Conservation (phyloP, 1,140 invertebrate genomes). For the Habropoda laboriosa region DNA sequence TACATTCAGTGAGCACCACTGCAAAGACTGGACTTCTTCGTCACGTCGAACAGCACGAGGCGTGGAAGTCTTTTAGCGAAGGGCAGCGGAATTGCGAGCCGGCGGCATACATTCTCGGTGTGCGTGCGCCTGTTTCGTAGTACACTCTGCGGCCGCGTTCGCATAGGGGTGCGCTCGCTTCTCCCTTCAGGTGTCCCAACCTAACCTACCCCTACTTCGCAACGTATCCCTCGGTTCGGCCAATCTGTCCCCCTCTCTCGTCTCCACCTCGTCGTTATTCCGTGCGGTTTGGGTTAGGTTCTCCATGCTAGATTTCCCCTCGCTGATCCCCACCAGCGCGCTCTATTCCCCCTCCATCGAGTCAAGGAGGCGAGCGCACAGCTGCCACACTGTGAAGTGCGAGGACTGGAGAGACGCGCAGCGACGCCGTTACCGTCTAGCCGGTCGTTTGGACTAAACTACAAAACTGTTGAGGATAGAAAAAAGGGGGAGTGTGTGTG, state of each 20-base stretch:
- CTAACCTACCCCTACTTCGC: slow-evolving; percentile 59
- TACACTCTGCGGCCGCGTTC: slow-evolving; percentile 53
- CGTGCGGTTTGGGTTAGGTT: slow-evolving; percentile 7
- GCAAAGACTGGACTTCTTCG: slow-evolving; percentile 38
- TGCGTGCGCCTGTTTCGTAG: slow-evolving; percentile 43
- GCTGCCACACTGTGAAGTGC: slow-evolving; percentile 58
- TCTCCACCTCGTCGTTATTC: slow-evolving; percentile 20
- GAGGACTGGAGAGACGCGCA: slow-evolving; percentile 57
- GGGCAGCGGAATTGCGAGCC: slow-evolving; percentile 53
- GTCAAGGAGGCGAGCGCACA: slow-evolving; percentile 50
- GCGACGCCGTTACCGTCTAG: slow-evolving; percentile 42
- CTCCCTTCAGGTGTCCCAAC: slow-evolving; percentile 52
- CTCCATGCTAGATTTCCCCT: slow-evolving; percentile 10
- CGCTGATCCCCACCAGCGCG: slow-evolving; percentile 22
- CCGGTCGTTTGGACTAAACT: slow-evolving; percentile 43
- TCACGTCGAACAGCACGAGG: slow-evolving; percentile 36
- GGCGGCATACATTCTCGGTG: slow-evolving; percentile 36
- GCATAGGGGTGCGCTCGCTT: slow-evolving; percentile 59
- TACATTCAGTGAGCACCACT: slow-evolving; percentile 46
- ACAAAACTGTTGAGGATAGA: slow-evolving; percentile 33
- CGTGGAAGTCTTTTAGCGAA: slow-evolving; percentile 48
- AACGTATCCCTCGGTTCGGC: slow-evolving; percentile 42
- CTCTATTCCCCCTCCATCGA: slow-evolving; percentile 26
- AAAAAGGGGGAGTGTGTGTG: neutral
- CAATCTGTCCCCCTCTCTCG: slow-evolving; percentile 20